Evolutionary conservation across 92 coral and sea anemone species (phyloP), one percentile per base, ranked within the genome.

Genomic region (Epizoanthus fatuus): DNA sequence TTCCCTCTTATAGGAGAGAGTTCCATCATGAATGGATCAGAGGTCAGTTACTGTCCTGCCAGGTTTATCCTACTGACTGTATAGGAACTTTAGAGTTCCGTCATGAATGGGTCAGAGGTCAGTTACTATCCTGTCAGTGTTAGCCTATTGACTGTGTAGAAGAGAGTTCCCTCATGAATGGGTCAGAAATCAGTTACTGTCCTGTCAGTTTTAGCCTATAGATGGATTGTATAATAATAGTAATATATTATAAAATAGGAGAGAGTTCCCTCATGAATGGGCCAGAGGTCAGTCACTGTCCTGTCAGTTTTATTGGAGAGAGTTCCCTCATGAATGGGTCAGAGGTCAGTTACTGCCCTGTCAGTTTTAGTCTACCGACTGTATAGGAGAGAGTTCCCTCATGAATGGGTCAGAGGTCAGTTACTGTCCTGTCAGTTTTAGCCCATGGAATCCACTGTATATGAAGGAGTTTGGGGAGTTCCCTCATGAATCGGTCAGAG

Each of bases 31-130:
- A 95, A 53, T 94, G 96, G 8, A 25, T 96, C 14, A 88, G 69
- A 22, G 25, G 25, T 22, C 0, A 22, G 25, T 22, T 22, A 22
- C 25, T 22, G 25, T 22, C 25, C 25, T 22, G 25, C 0, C 25
- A 22, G 25, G 0, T 22, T 22, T 22, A 22, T 0, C 25, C 25
- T 22, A 22, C 25, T 22, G 25, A 22, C 25, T 22, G 25, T 22
- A 22, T 22, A 22, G 25, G 25, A 22, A 0, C n/a, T n/a, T n/a
- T n/a, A 22, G 25, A 22, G 25, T 22, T 22, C 25, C 25, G 0
- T 0, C 94, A 95, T 63, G 95, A 95, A 53, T 94, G 96, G 96
- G 90, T 96, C 17, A 88, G 74, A 84, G 92, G 97, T 95, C 72
- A 75, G 45, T 53, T 32, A 76, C 17, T 14, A 63, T 58, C 22